phyloP scores from a whole-genome alignment of 2,888 invertebrate genomes.

The Toxonevra muliebris region DNA sequence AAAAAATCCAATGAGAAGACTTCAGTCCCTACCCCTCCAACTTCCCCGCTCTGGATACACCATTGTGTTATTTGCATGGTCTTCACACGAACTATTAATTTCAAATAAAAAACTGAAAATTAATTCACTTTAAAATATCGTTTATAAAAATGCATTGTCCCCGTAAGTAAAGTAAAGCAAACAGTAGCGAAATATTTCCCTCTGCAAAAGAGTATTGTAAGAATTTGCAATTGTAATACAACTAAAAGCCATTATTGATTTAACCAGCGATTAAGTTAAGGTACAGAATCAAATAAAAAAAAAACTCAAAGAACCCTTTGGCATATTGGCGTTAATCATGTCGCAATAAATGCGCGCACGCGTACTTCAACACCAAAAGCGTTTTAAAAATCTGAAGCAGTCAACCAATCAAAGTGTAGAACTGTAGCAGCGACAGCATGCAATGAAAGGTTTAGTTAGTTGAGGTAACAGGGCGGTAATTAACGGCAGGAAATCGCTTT shows the following conservation, averaged over 20 bases:
- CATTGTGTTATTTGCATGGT: no score
- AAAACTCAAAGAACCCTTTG: constrained; percentile 32
- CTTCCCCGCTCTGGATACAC: no score
- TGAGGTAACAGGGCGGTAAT: constrained; percentile 41
- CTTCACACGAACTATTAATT: no score
- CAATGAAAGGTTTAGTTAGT: not conserved
- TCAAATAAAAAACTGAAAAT: no score
- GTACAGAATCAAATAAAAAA: no score
- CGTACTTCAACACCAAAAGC: constrained; percentile 39
- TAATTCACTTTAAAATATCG: not conserved
- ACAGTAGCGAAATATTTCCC: not conserved
- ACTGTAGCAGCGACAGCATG: constrained; percentile 6
- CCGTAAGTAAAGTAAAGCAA: not conserved
- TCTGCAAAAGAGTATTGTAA: not conserved
- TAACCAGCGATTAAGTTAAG: not conserved
- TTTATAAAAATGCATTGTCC: not conserved
- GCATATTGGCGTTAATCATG: constrained; percentile 44
- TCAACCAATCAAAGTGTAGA: not conserved
- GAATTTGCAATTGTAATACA: not conserved
- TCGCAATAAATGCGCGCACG: constrained; percentile 38
- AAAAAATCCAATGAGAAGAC: no score
- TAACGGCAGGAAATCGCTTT: constrained; percentile 42
- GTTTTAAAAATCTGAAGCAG: constrained; percentile 5
- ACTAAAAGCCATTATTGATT: constrained; percentile 22
- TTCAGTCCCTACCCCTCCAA: no score